Percentiles rank a stretch among this genome's conserved stretches.
Evolutionary conservation across 1,140 invertebrate genomes (phyloP).

Genomic region (Alviniconcha marisindica): DNA sequence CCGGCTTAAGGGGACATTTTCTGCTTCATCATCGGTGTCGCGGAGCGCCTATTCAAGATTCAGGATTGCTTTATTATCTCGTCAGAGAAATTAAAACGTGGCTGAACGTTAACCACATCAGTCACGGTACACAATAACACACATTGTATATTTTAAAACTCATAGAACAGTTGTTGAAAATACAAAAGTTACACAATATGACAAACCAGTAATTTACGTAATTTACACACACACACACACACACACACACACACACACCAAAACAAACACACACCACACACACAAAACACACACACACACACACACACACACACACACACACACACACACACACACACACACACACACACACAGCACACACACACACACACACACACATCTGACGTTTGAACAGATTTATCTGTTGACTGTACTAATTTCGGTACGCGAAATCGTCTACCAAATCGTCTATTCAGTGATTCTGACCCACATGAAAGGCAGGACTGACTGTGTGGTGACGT

Average conservation of each 20-base stretch:
- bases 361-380: neutral
- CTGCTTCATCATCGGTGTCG: too few relatives aligned
- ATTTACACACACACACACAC: neutral
- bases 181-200: neutral
- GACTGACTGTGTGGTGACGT: too few relatives aligned
- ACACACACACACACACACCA: slow-evolving; percentile 1
- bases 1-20: too few relatives aligned
- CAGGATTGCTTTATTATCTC: too few relatives aligned
- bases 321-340: neutral
- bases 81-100: too few relatives aligned
- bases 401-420: too few relatives aligned
- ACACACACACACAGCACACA: neutral
- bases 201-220: too few relatives aligned
- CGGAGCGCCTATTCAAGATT: neutral
- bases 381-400: too few relatives aligned
- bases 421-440: too few relatives aligned
- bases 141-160: neutral
- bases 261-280: neutral
- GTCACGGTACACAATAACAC: neutral
- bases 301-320: neutral
- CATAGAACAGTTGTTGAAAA: too few relatives aligned
- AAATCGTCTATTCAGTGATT: too few relatives aligned
- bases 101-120: neutral
- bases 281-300: neutral
- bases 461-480: too few relatives aligned